Evolutionary conservation across 2,797 vertebrate genomes (phyloP).

Genomic region (Apodemus agrarius): DNA sequence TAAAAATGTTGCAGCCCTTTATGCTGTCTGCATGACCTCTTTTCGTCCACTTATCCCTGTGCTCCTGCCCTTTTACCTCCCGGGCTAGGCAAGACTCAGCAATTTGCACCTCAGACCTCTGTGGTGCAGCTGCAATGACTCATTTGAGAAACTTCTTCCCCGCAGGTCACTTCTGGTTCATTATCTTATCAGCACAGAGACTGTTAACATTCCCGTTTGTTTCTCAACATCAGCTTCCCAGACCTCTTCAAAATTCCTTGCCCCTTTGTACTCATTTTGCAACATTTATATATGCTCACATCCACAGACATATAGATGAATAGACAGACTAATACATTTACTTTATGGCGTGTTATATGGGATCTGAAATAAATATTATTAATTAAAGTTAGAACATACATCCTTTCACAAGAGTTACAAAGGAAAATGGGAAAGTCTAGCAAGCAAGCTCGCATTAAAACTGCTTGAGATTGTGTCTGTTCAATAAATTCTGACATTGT

Average conservation of each 20-base stretch:
- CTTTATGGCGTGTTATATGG: not conserved
- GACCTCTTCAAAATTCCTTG: not conserved
- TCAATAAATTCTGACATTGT: not conserved
- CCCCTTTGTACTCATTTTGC: not conserved
- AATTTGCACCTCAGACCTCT: not conserved
- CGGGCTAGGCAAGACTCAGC: not conserved
- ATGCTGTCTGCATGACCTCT: not conserved
- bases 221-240: not conserved
- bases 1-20: not conserved
- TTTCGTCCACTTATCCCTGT: not conserved
- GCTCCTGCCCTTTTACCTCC: not conserved
- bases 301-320: not conserved
- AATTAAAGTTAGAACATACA: not conserved
- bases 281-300: not conserved
- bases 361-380: not conserved
- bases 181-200: conserved; percentile 1
- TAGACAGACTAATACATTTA: not conserved
- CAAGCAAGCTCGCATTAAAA: not conserved
- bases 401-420: not conserved
- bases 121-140: not conserved
- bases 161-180: not conserved
- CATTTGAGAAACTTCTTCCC: not conserved
- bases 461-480: not conserved
- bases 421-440: not conserved
- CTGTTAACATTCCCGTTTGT: not conserved